Base-by-base conservation (phyloP, 2,797 vertebrate genomes). In the Pseudochirops corinnae region DNA sequence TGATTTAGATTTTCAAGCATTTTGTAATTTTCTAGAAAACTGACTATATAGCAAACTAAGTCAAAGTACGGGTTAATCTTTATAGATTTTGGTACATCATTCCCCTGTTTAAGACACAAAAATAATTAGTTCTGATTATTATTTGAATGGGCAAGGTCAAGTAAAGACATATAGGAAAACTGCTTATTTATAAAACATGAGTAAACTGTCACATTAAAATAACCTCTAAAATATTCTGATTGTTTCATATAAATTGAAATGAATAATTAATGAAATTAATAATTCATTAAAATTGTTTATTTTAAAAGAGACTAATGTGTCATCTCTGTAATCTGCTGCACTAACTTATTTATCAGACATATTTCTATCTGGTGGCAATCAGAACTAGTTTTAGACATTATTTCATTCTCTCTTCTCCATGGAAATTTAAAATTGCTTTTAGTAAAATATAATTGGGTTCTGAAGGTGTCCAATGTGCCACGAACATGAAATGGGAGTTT, bases 71-170 rank as follows among this genome's bases (percentile, higher is more conserved):
- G 58, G 14, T 0, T 29, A 56, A 82, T 24, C 26, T 0, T 90
- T 33, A 94, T n/a, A 92, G 92, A 52, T 39, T 67, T 46, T 95
- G 31, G 31, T 95, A 95, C 2, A n/a, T 0, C 1, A 87, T 52
- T 55, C 31, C 29, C 14, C 24, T 93, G 9, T 31, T 94, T 18
- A 52, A 46, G 92, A 92, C 58, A 55, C 9, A 92, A 92, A 94
- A 91, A 28, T 18, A 93, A 93, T 29, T 26, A 95, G 26, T 6
- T 2, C 74, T 9, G 92, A 93, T 97, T 93, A 94, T 57, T 74
- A 91, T 57, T 94, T 60, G 56, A 95, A 96, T 90, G 90, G 50
- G 94, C 96, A 90, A 67, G 11, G 0, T 90, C 93, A 96, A 90
- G 46, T 93, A 31, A 90, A 90, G 53, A 55, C 21, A 53, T 90